Conservation (phyloP, 2,888 invertebrate genomes). For the Ornithoptera alexandrae region DNA sequence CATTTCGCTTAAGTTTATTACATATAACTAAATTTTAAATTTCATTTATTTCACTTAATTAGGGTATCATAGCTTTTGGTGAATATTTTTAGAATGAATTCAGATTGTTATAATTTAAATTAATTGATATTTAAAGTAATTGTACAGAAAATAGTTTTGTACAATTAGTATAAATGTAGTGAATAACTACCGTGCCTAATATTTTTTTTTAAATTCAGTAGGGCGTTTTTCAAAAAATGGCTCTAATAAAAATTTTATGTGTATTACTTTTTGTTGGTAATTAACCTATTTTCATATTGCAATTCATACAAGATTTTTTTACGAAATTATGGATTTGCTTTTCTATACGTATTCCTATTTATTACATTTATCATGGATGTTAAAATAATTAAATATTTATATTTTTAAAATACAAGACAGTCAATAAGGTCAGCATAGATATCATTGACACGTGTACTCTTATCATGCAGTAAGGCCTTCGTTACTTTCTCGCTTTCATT, state of each 20-base stretch:
- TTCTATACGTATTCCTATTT: neutral
- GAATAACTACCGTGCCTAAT: neutral
- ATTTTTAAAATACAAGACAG: slow-evolving; percentile 2
- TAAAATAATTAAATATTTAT: neutral
- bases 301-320: too few species aligned
- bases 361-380: neutral
- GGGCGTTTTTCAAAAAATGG: neutral
- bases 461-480: slow-evolving; percentile 10
- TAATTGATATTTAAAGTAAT: too few species aligned
- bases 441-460: slow-evolving; percentile 24
- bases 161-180: too few species aligned
- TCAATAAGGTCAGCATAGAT: slow-evolving; percentile 25
- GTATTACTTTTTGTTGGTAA: neutral
- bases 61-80: slow-evolving; percentile 7
- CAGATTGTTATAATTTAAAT: neutral
- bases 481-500: slow-evolving; percentile 20
- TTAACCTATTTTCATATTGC: too few species aligned
- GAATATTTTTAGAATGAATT: neutral
- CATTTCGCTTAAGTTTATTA: slow-evolving; percentile 13
- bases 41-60: slow-evolving; percentile 14
- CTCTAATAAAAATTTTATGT: neutral
- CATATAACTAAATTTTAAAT: slow-evolving; percentile 6
- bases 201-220: neutral
- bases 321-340: neutral
- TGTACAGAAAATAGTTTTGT: too few species aligned